Evolutionary conservation across 1,140 invertebrate genomes (phyloP), one percentile per base, ranked within the genome.

Genomic region (Drosophila arizonae): DNA sequence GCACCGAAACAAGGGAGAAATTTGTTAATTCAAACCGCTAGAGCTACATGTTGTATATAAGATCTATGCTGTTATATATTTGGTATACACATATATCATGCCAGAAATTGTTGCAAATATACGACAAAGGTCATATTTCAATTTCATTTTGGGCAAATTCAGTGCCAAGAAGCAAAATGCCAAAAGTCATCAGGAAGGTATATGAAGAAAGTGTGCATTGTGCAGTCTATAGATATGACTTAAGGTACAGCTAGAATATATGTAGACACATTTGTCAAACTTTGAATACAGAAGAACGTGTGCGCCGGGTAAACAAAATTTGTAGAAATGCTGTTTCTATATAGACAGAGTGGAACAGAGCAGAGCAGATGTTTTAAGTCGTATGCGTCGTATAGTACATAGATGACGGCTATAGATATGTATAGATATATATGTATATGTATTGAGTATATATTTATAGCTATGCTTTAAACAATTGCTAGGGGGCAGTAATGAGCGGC

Each of bases 111-210:
- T 61, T 39, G 26, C 13, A 13, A 45, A 41, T n/a, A 15, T 28
- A 28, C 43, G 43, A 57, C 13, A 67, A 13, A 54, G 39, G n/a
- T 28, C 52, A 11, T 36, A 55, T 21, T 33, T 36, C 17, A 21
- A 36, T 63, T 62, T 28, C 58, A 54, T 60, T 68, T 43, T 43
- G 9, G 36, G 10, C 36, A 13, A 39, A 9, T 33, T 26, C 52
- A 46, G 46, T 77, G 75, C 75, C 75, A 77, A 77, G 33, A 39
- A 51, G 10, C 1, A 17, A 70, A 77, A 77, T 77, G 72, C 30
- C 75, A 77, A 77, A 77, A 46, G 75, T 61, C 71, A 33, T 36
- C 11, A 21, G 30, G 5, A 58, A 21, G 45, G 11, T n/a, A 46
- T 43, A 36, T 28, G 17, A 5, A 28, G 30, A 24, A 41, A 4